A percentile compares a stretch with the other conserved stretches of the same genome.
Evolutionary conservation across 2,888 invertebrate species (phyloP).

Genomic region (Tinea semifulvella): DNA sequence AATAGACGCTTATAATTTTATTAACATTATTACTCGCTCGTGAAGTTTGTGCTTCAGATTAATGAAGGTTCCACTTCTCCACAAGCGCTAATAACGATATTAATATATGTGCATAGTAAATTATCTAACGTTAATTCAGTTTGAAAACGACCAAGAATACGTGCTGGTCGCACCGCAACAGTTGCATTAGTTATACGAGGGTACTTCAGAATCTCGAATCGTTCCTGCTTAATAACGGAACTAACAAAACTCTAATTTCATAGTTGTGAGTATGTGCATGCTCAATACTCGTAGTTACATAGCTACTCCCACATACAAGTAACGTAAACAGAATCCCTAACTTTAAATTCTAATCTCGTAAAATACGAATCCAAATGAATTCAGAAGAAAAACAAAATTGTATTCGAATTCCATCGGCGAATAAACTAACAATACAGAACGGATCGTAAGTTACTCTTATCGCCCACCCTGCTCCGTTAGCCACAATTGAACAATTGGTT

Average conservation of each 20-base stretch:
- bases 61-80: too few relatives aligned
- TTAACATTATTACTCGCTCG: too few relatives aligned
- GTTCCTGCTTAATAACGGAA: slow-evolving; percentile 8
- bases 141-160: slow-evolving; percentile 4
- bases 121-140: slow-evolving; percentile 2
- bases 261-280: neutral
- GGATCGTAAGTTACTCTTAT: slow-evolving; percentile 56
- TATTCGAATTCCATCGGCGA: slow-evolving; percentile 14
- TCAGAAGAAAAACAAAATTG: slow-evolving; percentile 13
- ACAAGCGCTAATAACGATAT: too few relatives aligned
- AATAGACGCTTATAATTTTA: too few relatives aligned
- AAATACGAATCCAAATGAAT: slow-evolving; percentile 4
- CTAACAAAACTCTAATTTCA: slow-evolving; percentile 1
- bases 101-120: too few relatives aligned
- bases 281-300: neutral
- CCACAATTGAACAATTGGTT: slow-evolving; percentile 55
- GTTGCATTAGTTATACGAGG: neutral
- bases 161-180: slow-evolving; percentile 9
- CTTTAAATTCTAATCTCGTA: slow-evolving; percentile 13
- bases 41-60: too few relatives aligned
- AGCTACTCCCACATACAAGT: neutral
- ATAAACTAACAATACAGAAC: slow-evolving; percentile 46
- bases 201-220: slow-evolving; percentile 1
- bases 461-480: slow-evolving; percentile 49
- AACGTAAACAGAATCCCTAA: slow-evolving; percentile 3